A percentile compares a stretch with the other conserved stretches of the same genome.
These are phyloP conservation scores for Pharmacophagus antenor DNA, from an alignment of 2,888 invertebrate species.

Conservation along the genomic window DNA sequence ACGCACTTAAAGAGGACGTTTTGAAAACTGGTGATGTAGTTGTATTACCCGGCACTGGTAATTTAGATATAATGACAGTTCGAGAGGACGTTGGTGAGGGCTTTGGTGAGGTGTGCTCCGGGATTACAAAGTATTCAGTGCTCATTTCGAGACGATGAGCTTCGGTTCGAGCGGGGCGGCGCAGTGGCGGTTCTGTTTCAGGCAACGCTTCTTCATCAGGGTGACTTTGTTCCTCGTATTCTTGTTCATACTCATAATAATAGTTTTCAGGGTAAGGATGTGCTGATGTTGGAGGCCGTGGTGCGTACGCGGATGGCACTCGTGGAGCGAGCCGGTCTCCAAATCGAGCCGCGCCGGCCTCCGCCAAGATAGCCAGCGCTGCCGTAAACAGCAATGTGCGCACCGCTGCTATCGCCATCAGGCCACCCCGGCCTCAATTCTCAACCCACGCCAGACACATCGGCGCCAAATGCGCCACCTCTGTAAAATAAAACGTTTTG, in stretches of 20 bases:
- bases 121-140: slow-evolving; percentile 91
- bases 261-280: slow-evolving; percentile 53
- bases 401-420: slow-evolving; percentile 61
- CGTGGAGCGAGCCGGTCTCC: slow-evolving; percentile 69
- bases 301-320: slow-evolving; percentile 65
- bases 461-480: slow-evolving; percentile 50
- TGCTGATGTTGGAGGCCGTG: slow-evolving; percentile 54
- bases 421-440: slow-evolving; percentile 67
- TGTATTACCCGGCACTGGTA: slow-evolving; percentile 47
- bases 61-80: slow-evolving; percentile 49
- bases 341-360: slow-evolving; percentile 59
- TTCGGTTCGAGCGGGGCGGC: slow-evolving; percentile 66
- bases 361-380: slow-evolving; percentile 53
- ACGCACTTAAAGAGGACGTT: slow-evolving; percentile 55
- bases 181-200: slow-evolving; percentile 53
- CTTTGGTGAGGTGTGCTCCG: slow-evolving; percentile 70
- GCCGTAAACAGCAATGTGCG: slow-evolving; percentile 60
- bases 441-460: slow-evolving; percentile 58
- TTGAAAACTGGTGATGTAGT: slow-evolving; percentile 45
- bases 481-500: slow-evolving; percentile 55
- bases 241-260: slow-evolving; percentile 64
- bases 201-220: slow-evolving; percentile 46
- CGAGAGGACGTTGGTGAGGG: slow-evolving; percentile 57
- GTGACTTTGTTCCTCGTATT: slow-evolving; percentile 55
- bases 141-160: slow-evolving; percentile 87